Base-by-base conservation (phyloP, 2,113 vertebrate species). In the Canis aureus region DNA sequence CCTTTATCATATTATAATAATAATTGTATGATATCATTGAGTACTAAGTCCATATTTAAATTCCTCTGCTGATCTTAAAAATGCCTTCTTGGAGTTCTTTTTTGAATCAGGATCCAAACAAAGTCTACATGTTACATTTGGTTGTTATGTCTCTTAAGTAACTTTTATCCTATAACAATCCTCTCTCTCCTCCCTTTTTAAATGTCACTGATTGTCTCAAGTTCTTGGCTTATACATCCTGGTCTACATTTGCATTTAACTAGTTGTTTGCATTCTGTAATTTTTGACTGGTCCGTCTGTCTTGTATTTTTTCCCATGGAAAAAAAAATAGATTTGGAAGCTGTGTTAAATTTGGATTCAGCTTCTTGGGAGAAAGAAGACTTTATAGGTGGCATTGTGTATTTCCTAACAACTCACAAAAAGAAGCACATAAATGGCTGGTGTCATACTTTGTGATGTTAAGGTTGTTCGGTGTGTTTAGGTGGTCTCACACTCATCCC, bases 61-160 rank as follows among this genome's bases (percentile, higher is more conserved):
- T 94, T 81, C 96, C 71, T 95, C 90, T 57, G 59, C 35, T 95
- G 60, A 16, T 93, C 57, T 89, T 94, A 69, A 87, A 89, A 89
- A 43, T 69, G 7, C 53, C 60, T 71, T 67, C 89, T 93, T 78
- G 55, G 19, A 12, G 27, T 78, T 67, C 53, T 8, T 74, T 51
- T 73, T 79, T 64, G 83, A 84, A 38, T 79, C 15, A 79, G 43
- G 27, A 73, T 80, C 43, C 80, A 93, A 83, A 89, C 23, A 38
- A 91, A 11, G 15, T 74, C 20, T 51, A 19, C 69, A 35, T 76
- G 17, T 93, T 78, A 49, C 17, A n/a, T 43, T 89, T 73, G 55
- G 49, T n/a, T 88, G 16, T 79, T 89, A 59, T 20, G 11, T n/a
- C 60, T 89, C 43, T 60, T 76, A 82, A 69, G 12, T 92, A 0